Percentiles rank a stretch among this genome's conserved stretches.
These are phyloP conservation scores for Vanessa cardui DNA, from an alignment of 2,888 invertebrate species.

Conservation along the genomic window DNA sequence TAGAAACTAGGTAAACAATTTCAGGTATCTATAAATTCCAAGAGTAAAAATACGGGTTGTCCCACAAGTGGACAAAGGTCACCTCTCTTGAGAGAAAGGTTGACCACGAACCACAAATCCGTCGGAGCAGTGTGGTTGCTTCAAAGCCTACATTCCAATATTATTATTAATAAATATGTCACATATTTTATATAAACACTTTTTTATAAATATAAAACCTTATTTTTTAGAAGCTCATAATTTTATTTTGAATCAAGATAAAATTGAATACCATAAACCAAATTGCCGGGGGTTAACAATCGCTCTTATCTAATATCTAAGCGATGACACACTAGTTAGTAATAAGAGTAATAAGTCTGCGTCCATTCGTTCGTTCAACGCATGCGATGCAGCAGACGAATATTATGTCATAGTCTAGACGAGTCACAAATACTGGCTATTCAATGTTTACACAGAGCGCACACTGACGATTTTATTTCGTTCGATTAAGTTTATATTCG, in stretches of 20 bases:
- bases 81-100: no score
- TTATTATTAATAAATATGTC: no score
- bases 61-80: no score
- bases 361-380: constrained; percentile 25
- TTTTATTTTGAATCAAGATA: not conserved
- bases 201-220: not conserved
- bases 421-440: constrained; percentile 19
- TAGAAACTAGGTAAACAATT: no score
- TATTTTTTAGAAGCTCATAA: not conserved
- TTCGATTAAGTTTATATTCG: not conserved
- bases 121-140: no score
- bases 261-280: not conserved
- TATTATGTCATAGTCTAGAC: constrained; percentile 56
- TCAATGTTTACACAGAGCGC: constrained; percentile 13
- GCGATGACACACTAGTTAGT: constrained; percentile 15
- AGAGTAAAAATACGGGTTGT: no score
- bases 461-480: not conserved
- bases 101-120: no score
- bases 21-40: no score
- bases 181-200: no score
- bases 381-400: constrained; percentile 48
- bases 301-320: constrained; percentile 22
- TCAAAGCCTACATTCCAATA: no score
- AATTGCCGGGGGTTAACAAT: constrained; percentile 13
- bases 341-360: constrained; percentile 18